These are phyloP conservation scores for Scotopteryx bipunctaria DNA, from an alignment of 2,888 invertebrate species.

Conservation along the genomic window DNA sequence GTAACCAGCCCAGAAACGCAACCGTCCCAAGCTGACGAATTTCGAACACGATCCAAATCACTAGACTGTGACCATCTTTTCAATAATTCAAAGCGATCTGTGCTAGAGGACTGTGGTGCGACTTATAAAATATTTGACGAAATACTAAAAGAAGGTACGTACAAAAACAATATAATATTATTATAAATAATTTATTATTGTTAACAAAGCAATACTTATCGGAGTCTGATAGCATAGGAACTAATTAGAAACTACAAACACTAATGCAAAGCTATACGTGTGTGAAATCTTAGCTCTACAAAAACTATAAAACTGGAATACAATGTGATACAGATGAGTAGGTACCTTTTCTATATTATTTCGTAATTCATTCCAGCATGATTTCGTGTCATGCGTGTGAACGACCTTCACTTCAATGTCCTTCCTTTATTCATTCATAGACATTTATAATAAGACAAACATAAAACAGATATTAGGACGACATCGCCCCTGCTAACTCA, in stretches of 20 bases:
- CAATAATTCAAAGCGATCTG: conserved; percentile 60
- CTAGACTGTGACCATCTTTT: conserved; percentile 85
- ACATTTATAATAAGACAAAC: not conserved
- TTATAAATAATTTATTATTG: not conserved
- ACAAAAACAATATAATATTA: not conserved
- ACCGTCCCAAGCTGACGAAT: conserved; percentile 83
- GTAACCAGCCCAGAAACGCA: conserved; percentile 69
- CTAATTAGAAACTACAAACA: no score
- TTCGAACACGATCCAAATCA: conserved; percentile 90
- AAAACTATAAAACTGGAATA: no score
- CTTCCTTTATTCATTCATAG: not conserved
- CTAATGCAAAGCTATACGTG: no score
- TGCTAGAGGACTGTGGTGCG: conserved; percentile 89
- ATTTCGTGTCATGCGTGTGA: not conserved
- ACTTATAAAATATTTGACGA: conserved; percentile 92
- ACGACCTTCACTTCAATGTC: not conserved
- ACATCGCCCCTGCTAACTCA: no score
- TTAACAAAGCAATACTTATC: no score
- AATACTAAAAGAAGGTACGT: conserved; percentile 84
- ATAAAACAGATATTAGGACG: not conserved
- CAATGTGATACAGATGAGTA: not conserved
- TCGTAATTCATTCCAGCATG: not conserved
- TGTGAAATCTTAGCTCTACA: no score
- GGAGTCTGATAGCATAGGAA: no score
- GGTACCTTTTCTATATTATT: no score